A percentile compares a stretch with the other conserved stretches of the same genome.
These are phyloP conservation scores for Chitala chitala DNA, from an alignment of 2,113 vertebrate species.

Conservation along the genomic window DNA sequence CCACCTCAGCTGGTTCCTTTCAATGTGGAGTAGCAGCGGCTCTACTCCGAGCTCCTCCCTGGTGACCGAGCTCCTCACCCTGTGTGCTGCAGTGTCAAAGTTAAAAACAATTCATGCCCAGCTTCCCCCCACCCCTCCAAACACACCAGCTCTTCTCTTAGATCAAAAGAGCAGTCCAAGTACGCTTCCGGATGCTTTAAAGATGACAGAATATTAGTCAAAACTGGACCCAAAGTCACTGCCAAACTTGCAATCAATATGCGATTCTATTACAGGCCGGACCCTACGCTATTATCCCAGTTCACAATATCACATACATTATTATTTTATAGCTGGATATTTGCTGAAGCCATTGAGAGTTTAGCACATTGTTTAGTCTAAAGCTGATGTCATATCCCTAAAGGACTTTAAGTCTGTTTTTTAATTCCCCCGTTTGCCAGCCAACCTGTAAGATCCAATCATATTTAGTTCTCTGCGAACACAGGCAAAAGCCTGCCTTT, in stretches of 20 bases:
- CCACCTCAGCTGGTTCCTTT: too few relatives aligned
- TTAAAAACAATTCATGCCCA: too few relatives aligned
- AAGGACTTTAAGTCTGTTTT: background rate
- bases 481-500: background rate
- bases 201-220: background rate
- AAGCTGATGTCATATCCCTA: background rate
- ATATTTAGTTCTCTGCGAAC: background rate
- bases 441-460: background rate
- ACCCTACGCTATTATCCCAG: background rate
- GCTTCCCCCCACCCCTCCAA: too few relatives aligned
- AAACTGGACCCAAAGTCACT: background rate
- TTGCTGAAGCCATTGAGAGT: background rate
- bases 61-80: too few relatives aligned
- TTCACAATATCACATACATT: background rate
- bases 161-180: background rate
- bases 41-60: too few relatives aligned
- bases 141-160: too few relatives aligned
- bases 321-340: background rate
- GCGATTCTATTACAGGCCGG: background rate
- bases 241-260: background rate
- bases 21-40: too few relatives aligned
- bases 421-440: background rate
- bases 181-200: background rate
- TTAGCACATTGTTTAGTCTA: background rate
- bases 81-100: too few relatives aligned